phyloP scores from a whole-genome alignment of 1,140 invertebrate genomes.

The Neodiprion virginianus region DNA sequence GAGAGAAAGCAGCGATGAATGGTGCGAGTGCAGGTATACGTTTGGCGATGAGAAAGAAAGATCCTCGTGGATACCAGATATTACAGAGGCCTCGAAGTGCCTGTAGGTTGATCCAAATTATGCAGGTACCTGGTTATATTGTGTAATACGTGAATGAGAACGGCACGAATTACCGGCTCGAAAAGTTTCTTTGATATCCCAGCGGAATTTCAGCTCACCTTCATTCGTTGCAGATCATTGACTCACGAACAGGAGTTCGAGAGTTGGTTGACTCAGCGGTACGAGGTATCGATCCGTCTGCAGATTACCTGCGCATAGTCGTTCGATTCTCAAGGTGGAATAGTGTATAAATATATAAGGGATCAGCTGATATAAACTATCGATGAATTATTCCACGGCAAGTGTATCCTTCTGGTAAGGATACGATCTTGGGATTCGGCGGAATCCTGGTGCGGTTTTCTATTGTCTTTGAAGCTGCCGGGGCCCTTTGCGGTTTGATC shows the following conservation, averaged over 20 bases:
- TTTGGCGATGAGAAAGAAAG: background rate
- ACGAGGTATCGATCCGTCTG: no score
- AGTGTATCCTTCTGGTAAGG: background rate
- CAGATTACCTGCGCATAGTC: no score
- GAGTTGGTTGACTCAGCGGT: no score
- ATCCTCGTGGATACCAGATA: background rate
- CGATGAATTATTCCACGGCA: no score
- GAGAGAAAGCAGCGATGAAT: background rate
- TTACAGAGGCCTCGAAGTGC: background rate
- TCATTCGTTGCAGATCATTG: no score
- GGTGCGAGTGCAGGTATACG: background rate
- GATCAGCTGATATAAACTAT: no score
- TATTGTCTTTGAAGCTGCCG: background rate
- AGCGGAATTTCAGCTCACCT: no score
- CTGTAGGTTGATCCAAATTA: background rate
- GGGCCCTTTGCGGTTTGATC: background rate
- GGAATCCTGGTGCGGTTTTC: conserved; percentile 3
- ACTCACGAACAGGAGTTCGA: no score
- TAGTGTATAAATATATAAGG: no score
- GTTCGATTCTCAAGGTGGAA: no score
- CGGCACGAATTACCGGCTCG: no score
- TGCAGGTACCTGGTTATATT: background rate
- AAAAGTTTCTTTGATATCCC: no score
- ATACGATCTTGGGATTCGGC: background rate
- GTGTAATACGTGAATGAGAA: background rate